Percentiles rank a stretch among this genome's conserved stretches.
Conservation (phyloP, 2,888 invertebrate species). For the Lycaena phlaeas region DNA sequence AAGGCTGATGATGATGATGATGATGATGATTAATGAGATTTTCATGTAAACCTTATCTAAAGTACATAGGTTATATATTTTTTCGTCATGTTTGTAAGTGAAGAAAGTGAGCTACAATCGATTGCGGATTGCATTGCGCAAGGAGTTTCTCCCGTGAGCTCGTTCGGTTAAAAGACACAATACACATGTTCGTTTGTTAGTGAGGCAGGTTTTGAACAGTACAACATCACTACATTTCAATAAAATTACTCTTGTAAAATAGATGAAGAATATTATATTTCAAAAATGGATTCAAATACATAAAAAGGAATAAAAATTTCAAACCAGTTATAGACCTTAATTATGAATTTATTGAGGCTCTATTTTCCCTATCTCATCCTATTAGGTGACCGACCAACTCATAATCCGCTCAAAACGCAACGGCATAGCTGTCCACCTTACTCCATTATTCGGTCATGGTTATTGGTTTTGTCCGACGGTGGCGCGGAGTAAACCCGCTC, state of each 20-base stretch:
- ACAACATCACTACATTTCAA: background rate
- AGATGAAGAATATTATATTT: background rate
- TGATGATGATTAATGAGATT: too few species aligned
- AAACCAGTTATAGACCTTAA: too few species aligned
- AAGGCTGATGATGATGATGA: too few species aligned
- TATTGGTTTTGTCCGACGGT: too few species aligned
- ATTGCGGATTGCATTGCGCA: constrained; percentile 27
- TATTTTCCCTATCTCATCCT: too few species aligned
- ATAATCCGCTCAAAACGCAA: too few species aligned
- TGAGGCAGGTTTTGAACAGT: background rate
- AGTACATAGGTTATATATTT: constrained; percentile 5
- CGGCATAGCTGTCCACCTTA: too few species aligned
- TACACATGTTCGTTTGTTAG: background rate
- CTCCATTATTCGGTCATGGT: too few species aligned
- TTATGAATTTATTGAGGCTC: too few species aligned
- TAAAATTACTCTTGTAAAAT: background rate
- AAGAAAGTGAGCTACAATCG: constrained; percentile 38
- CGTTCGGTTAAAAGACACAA: constrained; percentile 12
- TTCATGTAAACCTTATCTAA: background rate
- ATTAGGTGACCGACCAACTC: too few species aligned
- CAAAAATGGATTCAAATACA: background rate
- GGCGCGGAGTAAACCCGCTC: too few species aligned
- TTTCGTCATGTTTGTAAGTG: constrained; percentile 14
- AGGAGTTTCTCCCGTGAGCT: constrained; percentile 29
- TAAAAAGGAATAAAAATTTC: too few species aligned